These are phyloP conservation scores for Progne subis DNA, from an alignment of 2,113 vertebrate species.

Conservation along the genomic window DNA sequence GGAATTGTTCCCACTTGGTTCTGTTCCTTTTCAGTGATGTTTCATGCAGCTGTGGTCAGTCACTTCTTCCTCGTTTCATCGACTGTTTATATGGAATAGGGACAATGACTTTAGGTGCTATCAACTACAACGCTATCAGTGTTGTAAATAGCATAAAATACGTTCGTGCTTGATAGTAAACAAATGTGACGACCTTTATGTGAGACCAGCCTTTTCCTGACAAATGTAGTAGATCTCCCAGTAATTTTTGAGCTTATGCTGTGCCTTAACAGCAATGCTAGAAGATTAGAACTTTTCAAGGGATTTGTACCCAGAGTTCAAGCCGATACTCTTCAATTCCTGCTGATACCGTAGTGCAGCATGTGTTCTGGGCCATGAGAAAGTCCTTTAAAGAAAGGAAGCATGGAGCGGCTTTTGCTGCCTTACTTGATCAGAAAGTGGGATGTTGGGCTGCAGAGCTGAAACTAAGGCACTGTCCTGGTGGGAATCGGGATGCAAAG, in stretches of 20 bases:
- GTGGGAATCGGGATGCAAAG: neutral
- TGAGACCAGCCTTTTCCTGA: neutral
- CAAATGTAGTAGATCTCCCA: neutral
- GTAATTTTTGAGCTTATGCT: neutral
- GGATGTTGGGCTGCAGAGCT: neutral
- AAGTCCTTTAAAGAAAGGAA: neutral
- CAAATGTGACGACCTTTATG: neutral
- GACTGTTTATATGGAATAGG: neutral
- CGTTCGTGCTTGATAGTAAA: neutral
- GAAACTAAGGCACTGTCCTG: neutral
- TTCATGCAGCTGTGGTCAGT: neutral
- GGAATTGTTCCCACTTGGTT: neutral
- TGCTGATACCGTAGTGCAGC: rapidly evolving
- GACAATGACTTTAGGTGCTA: neutral
- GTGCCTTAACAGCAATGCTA: neutral
- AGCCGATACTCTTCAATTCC: neutral
- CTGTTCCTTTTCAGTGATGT: neutral
- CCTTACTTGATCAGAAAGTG: neutral
- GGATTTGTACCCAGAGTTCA: neutral
- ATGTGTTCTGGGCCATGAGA: neutral
- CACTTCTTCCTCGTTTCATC: neutral
- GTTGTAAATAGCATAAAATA: neutral
- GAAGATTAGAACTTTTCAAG: neutral
- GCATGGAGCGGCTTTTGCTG: neutral
- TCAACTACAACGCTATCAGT: neutral